Evolutionary conservation across 2,113 vertebrate species (phyloP).

Genomic region (Zosterops borbonicus): DNA sequence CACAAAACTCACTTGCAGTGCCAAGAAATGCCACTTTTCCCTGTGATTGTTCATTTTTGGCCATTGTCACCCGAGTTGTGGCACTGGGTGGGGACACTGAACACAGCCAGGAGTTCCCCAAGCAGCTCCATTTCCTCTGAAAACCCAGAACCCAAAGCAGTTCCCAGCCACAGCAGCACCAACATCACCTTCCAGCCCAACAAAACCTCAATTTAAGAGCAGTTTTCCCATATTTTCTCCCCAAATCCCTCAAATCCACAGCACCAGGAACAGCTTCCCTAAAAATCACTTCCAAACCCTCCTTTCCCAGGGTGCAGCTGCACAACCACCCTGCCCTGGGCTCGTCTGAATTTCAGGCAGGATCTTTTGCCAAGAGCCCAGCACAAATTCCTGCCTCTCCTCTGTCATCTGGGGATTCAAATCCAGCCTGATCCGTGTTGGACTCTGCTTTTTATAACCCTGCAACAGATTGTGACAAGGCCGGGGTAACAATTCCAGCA

Average conservation of each 20-base stretch:
- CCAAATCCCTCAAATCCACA: neutral
- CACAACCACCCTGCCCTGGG: fast-evolving
- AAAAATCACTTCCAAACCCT: fast-evolving
- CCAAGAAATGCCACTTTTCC: neutral
- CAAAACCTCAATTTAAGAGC: fast-evolving
- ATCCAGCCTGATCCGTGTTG: neutral
- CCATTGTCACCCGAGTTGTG: fast-evolving
- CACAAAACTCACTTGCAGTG: fast-evolving
- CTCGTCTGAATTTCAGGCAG: neutral
- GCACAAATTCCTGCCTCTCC: neutral
- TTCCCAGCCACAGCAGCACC: neutral
- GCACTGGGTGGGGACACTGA: neutral
- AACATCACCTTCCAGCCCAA: neutral
- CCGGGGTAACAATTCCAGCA: neutral
- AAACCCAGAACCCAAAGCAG: neutral
- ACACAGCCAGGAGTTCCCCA: fast-evolving
- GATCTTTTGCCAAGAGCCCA: neutral
- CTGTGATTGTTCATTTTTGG: fast-evolving
- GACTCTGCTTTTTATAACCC: neutral
- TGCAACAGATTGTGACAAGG: neutral
- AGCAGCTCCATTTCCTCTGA: neutral
- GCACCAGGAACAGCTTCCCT: neutral
- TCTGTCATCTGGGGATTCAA: neutral
- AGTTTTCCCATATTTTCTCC: neutral
- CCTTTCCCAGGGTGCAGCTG: neutral